Evolutionary conservation across 1,140 invertebrate species (phyloP).

Genomic region (Zaprionus kolodkinae): DNA sequence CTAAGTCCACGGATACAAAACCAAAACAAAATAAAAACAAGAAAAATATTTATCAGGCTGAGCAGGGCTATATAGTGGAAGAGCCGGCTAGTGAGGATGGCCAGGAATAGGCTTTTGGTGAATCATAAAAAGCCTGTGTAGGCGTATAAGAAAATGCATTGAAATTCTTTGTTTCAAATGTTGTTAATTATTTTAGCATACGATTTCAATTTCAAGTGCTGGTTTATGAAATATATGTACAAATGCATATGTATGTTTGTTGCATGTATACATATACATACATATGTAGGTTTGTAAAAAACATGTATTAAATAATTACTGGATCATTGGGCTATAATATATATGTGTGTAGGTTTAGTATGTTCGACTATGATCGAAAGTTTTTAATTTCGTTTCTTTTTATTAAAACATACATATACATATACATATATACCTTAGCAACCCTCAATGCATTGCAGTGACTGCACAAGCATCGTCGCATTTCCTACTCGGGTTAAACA

Average conservation of each 20-base stretch:
- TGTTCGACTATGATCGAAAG: too few relatives aligned
- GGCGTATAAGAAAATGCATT: not conserved
- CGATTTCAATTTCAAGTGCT: not conserved
- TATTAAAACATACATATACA: too few relatives aligned
- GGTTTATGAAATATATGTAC: not conserved
- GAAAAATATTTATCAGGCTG: constrained; percentile 52
- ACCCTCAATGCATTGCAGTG: too few relatives aligned
- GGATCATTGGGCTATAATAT: not conserved
- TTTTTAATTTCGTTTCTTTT: too few relatives aligned
- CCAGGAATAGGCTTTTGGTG: not conserved
- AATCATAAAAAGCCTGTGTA: not conserved
- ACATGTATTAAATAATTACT: constrained; percentile 10
- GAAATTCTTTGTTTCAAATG: constrained; percentile 8
- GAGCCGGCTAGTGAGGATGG: constrained; percentile 63
- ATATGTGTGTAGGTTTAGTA: too few relatives aligned
- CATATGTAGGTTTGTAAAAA: not conserved
- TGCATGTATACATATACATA: not conserved
- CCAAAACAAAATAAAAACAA: constrained; percentile 26
- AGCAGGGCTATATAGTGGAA: constrained; percentile 70
- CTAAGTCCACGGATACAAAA: not conserved
- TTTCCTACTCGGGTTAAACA: constrained; percentile 33
- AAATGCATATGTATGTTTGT: not conserved
- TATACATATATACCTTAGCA: too few relatives aligned
- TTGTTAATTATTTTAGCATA: not conserved
- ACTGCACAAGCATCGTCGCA: not conserved